These are phyloP conservation scores for Parambassis ranga DNA, from an alignment of 2,797 vertebrate species.

Conservation along the genomic window DNA sequence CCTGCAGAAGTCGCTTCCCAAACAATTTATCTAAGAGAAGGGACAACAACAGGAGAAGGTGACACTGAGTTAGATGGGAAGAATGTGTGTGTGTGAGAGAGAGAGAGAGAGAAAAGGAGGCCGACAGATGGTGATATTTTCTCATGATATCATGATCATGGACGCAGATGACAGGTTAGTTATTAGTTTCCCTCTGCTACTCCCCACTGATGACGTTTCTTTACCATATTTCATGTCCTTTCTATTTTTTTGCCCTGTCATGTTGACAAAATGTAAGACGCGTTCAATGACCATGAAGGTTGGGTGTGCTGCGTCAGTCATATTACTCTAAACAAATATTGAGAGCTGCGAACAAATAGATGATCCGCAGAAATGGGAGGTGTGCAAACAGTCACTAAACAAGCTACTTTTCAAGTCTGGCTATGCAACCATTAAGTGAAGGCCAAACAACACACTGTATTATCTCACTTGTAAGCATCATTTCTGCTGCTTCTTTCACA, in stretches of 20 bases:
- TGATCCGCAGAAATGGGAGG: not conserved
- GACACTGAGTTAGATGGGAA: not conserved
- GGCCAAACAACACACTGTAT: not conserved
- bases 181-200: constrained; percentile 4
- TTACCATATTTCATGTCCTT: not conserved
- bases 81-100: not conserved
- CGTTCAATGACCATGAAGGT: constrained; percentile 10
- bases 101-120: not conserved
- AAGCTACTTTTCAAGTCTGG: constrained; percentile 1
- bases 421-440: not conserved
- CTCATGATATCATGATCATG: constrained; percentile 15
- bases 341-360: constrained; percentile 6
- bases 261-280: not conserved
- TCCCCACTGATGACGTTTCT: not conserved
- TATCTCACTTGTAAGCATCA: not conserved
- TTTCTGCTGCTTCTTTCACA: constrained; percentile 17
- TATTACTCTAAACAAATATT: constrained; percentile 21
- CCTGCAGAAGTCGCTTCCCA: constrained; percentile 88
- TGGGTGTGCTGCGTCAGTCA: constrained; percentile 2
- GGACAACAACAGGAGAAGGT: not conserved
- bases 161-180: constrained; percentile 29
- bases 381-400: constrained; percentile 17
- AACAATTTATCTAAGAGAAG: constrained; percentile 85
- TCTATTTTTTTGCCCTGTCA: constrained; percentile 2
- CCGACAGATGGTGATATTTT: constrained; percentile 20